Percentiles rank a stretch among this genome's conserved stretches.
Conservation (phyloP, 2,888 invertebrate species). For the Morpho helenor region DNA sequence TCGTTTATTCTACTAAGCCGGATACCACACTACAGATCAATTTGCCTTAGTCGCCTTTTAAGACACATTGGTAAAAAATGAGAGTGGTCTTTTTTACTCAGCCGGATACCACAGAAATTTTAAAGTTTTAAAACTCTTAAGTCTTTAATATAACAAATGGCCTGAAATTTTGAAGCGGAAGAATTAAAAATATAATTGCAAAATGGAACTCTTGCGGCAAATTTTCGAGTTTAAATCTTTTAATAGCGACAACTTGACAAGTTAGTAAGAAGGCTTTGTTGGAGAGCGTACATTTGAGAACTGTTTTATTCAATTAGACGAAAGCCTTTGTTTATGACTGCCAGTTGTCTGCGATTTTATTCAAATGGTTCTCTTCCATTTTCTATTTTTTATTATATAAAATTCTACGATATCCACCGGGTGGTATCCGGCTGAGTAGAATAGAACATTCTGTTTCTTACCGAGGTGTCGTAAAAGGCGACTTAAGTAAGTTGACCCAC, state of each 20-base stretch:
- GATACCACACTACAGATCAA: no score
- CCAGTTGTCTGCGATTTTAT: conserved; percentile 20
- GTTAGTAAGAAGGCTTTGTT: conserved; percentile 8
- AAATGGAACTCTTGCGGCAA: conserved; percentile 3
- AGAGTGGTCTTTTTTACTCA: no score
- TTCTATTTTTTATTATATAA: neutral
- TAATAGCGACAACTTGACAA: conserved; percentile 12
- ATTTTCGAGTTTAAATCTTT: conserved; percentile 3
- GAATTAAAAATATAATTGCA: conserved; percentile 8
- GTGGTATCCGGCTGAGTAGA: no score
- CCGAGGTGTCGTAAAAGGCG: no score
- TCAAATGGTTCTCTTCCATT: neutral
- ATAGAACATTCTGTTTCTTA: no score
- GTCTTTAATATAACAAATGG: no score
- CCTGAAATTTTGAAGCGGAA: neutral
- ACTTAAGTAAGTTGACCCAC: neutral
- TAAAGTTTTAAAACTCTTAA: no score
- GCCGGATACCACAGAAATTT: no score
- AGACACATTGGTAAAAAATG: no score
- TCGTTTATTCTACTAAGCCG: no score
- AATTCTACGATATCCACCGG: no score
- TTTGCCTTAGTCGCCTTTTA: no score
- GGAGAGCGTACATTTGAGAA: conserved; percentile 9
- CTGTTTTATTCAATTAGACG: conserved; percentile 74
- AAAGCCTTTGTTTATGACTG: conserved; percentile 35